Evolutionary conservation across 2,888 invertebrate genomes (phyloP), one percentile per base, ranked within the genome.

Genomic region (Lepidochitona cinerea): DNA sequence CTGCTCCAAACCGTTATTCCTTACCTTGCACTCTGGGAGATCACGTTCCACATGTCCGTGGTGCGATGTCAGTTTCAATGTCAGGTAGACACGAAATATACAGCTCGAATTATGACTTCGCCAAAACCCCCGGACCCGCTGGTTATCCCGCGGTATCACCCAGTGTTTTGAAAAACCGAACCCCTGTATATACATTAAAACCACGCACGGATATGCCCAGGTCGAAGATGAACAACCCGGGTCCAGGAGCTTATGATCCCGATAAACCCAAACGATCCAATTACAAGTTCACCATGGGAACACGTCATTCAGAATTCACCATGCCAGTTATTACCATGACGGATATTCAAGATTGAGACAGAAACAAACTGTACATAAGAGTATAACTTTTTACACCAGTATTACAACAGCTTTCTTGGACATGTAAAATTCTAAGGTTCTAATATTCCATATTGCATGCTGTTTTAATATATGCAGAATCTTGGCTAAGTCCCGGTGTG

Each of bases 171-270:
- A 90, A 91, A 79, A 73, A 79, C 37, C 89, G 90, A 77, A 93
- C 95, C 37, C 97, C 97, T 0, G 94, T 95, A 79, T 97, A 96
- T 88, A 95, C 96, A 37, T 95, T 97, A 86, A 94, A 95, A 71
- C 94, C 94, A 54, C 93, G 96, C 73, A 94, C 94, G 84, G 94
- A 94, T 84, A 88, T 94, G 70, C 95, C 95, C 0, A 92, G 93
- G 14, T 95, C 96, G 89, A 94, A 94, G 79, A 94, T 94, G 66
- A 92, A 93, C 85, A 95, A 94, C 88, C 96, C 96, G 36, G 97
- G 96, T 79, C 97, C 97, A 77, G 97, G 96, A 84, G 95, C 96
- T 78, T 96, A 97, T 90, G 95, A 94, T 80, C 96, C 97, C 32
- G 97, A 97, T 93, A 96, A 96, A 94, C 97, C 96, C 92, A 78